Percentiles rank a stretch among this genome's conserved stretches.
These are phyloP conservation scores for Ooceraea biroi DNA, from an alignment of 1,140 invertebrate genomes.

Conservation along the genomic window DNA sequence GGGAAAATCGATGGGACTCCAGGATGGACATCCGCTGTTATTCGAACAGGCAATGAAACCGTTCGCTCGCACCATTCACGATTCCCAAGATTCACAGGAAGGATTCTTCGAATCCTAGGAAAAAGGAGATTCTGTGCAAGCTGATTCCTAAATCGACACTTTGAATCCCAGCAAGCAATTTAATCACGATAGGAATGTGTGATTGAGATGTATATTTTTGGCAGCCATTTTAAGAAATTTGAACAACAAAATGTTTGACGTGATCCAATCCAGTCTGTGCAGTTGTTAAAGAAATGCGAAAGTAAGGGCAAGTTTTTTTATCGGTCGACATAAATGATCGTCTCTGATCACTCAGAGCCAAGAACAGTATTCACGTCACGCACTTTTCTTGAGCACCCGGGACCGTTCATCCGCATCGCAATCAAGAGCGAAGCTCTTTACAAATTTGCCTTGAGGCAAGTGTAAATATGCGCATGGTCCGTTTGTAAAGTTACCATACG, in stretches of 20 bases:
- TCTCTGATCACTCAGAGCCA: no score
- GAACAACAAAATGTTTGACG: no score
- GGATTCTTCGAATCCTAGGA: neutral
- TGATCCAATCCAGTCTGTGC: no score
- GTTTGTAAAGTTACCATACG: neutral
- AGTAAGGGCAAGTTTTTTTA: no score
- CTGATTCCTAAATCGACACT: neutral
- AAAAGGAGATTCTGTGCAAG: neutral
- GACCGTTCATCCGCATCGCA: neutral
- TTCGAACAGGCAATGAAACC: slow-evolving; percentile 10
- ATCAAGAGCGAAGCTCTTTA: neutral
- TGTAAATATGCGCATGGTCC: neutral
- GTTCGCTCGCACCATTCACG: slow-evolving; percentile 19
- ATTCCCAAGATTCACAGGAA: neutral
- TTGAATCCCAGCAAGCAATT: no score
- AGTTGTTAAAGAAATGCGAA: no score
- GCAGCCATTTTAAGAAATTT: no score
- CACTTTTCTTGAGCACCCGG: neutral
- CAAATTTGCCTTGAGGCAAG: neutral
- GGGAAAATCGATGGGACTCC: slow-evolving; percentile 56
- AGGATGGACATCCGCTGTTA: slow-evolving; percentile 11
- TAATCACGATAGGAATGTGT: no score
- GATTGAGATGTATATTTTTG: no score
- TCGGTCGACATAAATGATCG: no score
- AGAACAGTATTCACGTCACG: neutral